A percentile compares a stretch with the other conserved stretches of the same genome.
Conservation (phyloP, 2,113 vertebrate species). For the Eira barbara region DNA sequence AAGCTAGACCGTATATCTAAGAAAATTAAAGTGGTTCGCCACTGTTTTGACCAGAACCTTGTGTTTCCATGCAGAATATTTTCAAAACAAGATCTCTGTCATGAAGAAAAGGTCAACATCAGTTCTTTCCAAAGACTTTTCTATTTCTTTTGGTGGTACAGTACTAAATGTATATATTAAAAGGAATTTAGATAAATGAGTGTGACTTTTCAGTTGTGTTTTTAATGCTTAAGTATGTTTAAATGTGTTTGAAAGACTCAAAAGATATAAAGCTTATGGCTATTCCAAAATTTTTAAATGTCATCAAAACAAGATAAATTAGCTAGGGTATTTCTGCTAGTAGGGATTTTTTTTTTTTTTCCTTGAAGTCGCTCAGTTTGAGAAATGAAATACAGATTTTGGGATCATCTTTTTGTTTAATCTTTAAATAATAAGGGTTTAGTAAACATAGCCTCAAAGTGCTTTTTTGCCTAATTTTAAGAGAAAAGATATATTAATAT, state of each 20-base stretch:
- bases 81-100: conserved; percentile 12
- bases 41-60: not conserved
- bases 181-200: not conserved
- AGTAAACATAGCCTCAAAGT: not conserved
- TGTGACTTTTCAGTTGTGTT: not conserved
- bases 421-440: conserved; percentile 13
- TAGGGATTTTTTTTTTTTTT: not conserved
- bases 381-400: conserved; percentile 26
- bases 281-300: not conserved
- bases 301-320: not conserved
- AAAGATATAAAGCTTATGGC: not conserved
- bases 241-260: not conserved
- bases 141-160: not conserved
- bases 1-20: not conserved
- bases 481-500: not conserved
- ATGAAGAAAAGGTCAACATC: not conserved
- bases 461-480: not conserved
- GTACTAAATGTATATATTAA: not conserved
- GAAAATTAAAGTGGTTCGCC: not conserved
- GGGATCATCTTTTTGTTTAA: conserved; percentile 36
- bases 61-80: not conserved
- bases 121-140: not conserved
- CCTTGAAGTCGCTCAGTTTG: not conserved
- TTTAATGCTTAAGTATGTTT: not conserved
- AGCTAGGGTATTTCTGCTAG: not conserved